Evolutionary conservation across 2,888 invertebrate species (phyloP), one percentile per base, ranked within the genome.

Genomic region (Sarcophaga carnaria): DNA sequence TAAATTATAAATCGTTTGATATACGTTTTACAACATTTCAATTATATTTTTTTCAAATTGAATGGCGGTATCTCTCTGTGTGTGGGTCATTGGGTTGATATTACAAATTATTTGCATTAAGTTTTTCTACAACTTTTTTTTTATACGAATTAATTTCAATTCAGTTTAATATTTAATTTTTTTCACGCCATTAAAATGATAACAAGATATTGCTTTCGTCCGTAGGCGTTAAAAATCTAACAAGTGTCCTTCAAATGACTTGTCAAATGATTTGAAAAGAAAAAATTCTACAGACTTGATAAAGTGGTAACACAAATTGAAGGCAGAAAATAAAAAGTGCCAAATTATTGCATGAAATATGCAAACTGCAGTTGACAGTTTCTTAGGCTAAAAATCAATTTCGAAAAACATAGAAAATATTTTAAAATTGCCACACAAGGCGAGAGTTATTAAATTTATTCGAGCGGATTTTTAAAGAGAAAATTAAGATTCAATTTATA

Each of bases 31-130:
- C 78, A 84, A 81, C 70, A 78, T 83, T 84, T 81, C 81, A 87
- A 79, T 84, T 87, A 79, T 60, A 25, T 69, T 63, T 22, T 22
- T 81, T 69, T 54, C 54, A 20, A 72, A 72, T 71, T 76, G n/a
- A 47, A 76, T 69, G 62, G 22, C 87, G 84, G 78, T 82, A 82
- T 77, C 76, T 70, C 59, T 83, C 63, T 71, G 59, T 86, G 83
- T 84, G 87, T 81, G 84, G 84, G 81, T 84, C 84, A 87, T 83
- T 84, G 84, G 87, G 87, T 84, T 84, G 84, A 84, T 82, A 76
- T 63, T 87, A 87, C 87, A 87, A 84, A 79, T 69, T 84, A 87
- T 87, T 84, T 87, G 81, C 84, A 84, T 87, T 84, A 84, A 87
- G 64, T 81, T 81, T 83, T 60, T 71, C 17, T 71, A 54, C 14